A percentile compares a stretch with the other conserved stretches of the same genome.
These are phyloP conservation scores for Lathronympha strigana DNA, from an alignment of 2,888 invertebrate genomes.

Conservation along the genomic window DNA sequence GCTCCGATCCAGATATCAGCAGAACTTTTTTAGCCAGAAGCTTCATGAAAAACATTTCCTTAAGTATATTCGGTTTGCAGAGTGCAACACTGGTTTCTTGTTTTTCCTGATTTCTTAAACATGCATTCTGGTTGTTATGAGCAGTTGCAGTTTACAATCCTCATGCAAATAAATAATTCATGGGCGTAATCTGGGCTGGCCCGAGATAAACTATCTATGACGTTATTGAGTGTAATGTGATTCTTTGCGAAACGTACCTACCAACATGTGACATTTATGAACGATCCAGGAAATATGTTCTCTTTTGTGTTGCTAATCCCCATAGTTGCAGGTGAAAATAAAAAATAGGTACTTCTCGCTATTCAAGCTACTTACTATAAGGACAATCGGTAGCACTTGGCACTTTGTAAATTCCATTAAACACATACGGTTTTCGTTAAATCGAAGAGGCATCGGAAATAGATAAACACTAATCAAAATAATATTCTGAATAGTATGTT, in stretches of 20 bases:
- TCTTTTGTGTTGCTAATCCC: too few relatives aligned
- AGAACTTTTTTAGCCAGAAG: too few relatives aligned
- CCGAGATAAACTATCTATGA: conserved; percentile 24
- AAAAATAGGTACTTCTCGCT: too few relatives aligned
- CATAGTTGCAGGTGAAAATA: too few relatives aligned
- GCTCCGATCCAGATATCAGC: not conserved
- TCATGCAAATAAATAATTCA: conserved; percentile 35
- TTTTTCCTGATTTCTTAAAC: conserved; percentile 28
- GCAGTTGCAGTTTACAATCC: conserved; percentile 16
- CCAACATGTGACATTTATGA: not conserved
- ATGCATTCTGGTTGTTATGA: conserved; percentile 29
- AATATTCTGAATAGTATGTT: too few relatives aligned
- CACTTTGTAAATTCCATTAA: too few relatives aligned
- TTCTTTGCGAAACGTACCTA: not conserved
- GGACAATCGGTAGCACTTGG: too few relatives aligned
- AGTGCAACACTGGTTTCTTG: conserved; percentile 9
- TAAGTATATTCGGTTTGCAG: conserved; percentile 8
- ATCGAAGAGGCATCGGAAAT: too few relatives aligned
- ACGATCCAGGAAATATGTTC: not conserved
- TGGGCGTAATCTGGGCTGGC: conserved; percentile 14
- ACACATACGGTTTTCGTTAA: too few relatives aligned
- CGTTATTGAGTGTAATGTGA: conserved; percentile 14
- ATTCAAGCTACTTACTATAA: too few relatives aligned
- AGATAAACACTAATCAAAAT: too few relatives aligned
- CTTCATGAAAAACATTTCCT: not conserved